Conservation (phyloP, 2,113 vertebrate genomes). For the Leucosticte australis region DNA sequence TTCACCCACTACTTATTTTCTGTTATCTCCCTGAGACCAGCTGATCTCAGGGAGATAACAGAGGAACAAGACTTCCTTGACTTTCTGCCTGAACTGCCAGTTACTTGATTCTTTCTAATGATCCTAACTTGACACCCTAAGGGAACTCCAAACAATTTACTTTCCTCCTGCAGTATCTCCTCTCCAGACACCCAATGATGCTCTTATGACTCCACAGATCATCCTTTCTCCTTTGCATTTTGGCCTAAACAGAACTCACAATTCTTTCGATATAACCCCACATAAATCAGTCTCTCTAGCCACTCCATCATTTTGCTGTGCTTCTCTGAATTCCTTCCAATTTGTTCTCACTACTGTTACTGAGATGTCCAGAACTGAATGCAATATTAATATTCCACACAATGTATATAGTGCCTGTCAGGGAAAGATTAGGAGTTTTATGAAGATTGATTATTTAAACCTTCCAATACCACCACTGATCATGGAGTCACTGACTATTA, state of each 20-base stretch:
- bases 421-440: slow-evolving; percentile 33
- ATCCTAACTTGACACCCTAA: not conserved
- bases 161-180: not conserved
- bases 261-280: not conserved
- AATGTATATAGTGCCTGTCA: slow-evolving; percentile 31
- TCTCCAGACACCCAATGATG: not conserved
- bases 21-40: too few relatives aligned
- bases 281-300: slow-evolving; percentile 12
- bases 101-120: not conserved
- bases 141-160: not conserved
- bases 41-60: not conserved
- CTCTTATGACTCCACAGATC: not conserved
- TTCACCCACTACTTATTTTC: not conserved
- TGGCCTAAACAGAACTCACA: not conserved
- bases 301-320: slow-evolving; percentile 14
- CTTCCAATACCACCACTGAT: not conserved
- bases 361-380: slow-evolving; percentile 38
- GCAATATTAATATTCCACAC: slow-evolving; percentile 23
- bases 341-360: slow-evolving; percentile 35
- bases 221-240: not conserved
- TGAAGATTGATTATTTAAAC: slow-evolving; percentile 49
- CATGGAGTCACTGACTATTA: not conserved
- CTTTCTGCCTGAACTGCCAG: not conserved
- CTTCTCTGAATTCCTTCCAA: slow-evolving; percentile 51
- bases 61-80: not conserved